Evolutionary conservation across 92 coral and sea anemone species (phyloP).

Genomic region (Parazoanthus darwini): DNA sequence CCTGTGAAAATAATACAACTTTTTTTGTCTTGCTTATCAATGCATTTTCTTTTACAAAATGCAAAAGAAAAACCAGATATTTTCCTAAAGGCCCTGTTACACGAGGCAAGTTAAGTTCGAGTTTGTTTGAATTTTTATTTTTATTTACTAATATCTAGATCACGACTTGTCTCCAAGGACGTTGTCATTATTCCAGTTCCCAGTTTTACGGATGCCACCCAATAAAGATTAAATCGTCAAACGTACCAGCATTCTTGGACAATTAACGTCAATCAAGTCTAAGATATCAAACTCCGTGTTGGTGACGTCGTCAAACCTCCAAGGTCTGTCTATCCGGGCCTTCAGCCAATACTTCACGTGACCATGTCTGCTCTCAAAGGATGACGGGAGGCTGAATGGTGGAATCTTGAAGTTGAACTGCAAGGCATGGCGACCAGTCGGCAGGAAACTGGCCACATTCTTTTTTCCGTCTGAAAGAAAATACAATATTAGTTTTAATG

Average conservation of each 20-base stretch:
- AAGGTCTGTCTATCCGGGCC: conserved; percentile 80
- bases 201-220: background rate
- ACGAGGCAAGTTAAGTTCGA: no score
- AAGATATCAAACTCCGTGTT: conserved; percentile 64
- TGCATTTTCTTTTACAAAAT: no score
- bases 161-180: no score
- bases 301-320: conserved; percentile 87
- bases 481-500: no score
- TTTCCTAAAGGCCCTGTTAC: no score
- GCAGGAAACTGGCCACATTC: conserved; percentile 44
- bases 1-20: no score
- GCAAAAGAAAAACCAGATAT: no score
- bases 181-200: no score
- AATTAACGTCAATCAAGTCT: conserved; percentile 80
- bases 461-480: conserved; percentile 61
- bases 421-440: conserved; percentile 72
- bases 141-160: no score
- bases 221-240: background rate
- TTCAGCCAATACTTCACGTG: conserved; percentile 77
- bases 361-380: conserved; percentile 88
- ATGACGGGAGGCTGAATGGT: conserved; percentile 88
- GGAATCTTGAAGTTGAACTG: conserved; percentile 84
- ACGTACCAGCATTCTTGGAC: conserved; percentile 84
- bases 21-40: no score
- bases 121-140: no score